A percentile compares a stretch with the other conserved stretches of the same genome.
These are phyloP conservation scores for Drosophila quadrilineata DNA, from an alignment of 1,140 invertebrate species.

Conservation along the genomic window DNA sequence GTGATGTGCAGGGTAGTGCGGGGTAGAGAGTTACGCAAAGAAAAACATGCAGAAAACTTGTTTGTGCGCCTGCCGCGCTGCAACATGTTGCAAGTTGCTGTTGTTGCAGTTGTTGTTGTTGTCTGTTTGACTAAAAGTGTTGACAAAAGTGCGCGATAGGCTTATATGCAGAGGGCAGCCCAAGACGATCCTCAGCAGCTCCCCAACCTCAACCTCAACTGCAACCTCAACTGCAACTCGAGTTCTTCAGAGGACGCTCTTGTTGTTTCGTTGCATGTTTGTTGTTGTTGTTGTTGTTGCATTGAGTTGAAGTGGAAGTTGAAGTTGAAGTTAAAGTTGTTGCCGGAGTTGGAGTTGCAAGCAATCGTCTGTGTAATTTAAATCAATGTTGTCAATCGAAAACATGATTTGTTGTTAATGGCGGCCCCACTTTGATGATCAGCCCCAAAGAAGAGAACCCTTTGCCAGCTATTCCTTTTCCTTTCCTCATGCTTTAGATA, in stretches of 20 bases:
- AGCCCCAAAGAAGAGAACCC: conserved; percentile 5
- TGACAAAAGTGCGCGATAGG: conserved; percentile 77
- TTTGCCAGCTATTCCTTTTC: not conserved
- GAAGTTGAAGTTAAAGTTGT: too few relatives aligned
- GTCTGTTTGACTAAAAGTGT: conserved; percentile 69
- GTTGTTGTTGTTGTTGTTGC: conserved; percentile 33
- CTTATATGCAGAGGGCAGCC: conserved; percentile 38
- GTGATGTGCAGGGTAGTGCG: too few relatives aligned
- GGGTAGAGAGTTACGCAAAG: too few relatives aligned
- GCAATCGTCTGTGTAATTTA: conserved; percentile 79
- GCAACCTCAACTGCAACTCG: too few relatives aligned
- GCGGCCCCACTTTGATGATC: conserved; percentile 73
- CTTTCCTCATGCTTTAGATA: too few relatives aligned
- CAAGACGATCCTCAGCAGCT: conserved; percentile 40
- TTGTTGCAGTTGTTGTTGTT: conserved; percentile 14
- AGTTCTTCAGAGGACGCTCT: conserved; percentile 52
- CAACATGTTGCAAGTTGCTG: conserved; percentile 17
- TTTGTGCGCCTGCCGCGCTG: conserved; percentile 49
- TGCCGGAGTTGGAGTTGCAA: conserved; percentile 45
- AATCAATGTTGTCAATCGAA: conserved; percentile 81
- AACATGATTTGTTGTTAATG: conserved; percentile 81
- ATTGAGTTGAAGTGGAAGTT: too few relatives aligned
- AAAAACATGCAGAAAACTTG: conserved; percentile 72
- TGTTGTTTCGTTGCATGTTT: too few relatives aligned
- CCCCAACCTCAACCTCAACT: too few relatives aligned